Evolutionary conservation across 2,888 invertebrate species (phyloP), one percentile per base, ranked within the genome.

Genomic region (Hydriomena furcata): DNA sequence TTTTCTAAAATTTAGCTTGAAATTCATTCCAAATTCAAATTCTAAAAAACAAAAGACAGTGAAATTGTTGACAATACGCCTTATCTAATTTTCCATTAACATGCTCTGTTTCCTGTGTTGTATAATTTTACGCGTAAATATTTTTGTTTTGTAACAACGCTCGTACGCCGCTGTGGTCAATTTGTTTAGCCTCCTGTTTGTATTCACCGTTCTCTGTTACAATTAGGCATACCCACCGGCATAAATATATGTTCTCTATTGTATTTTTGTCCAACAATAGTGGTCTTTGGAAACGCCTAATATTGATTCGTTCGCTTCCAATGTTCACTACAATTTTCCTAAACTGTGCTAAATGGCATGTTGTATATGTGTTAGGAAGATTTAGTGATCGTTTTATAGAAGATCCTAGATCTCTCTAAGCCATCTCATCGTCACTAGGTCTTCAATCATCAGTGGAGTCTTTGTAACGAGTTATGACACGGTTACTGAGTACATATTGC

Each of bases 361-460:
- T 75, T 82, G 82, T 87, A 77, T 81, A 79, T 83, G 81, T 85
- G 82, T 82, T 79, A 79, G 76, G 77, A 70, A 57, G 50, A 58
- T 53, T 52, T 59, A 61, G 61, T 10, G 49, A 50, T 61, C 55
- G 52, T 56, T 45, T 45, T 42, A 43, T 58, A 59, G 58, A 53
- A 59, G 58, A 52, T 55, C 44, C 42, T 59, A 53, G 56, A 51
- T 59, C 51, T 57, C 41, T 55, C 50, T 49, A 40, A 54, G 54
- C 61, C 62, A 63, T 59, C 36, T 61, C 65, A 60, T 64, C 47
- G 52, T 63, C 65, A 65, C 58, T 62, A 55, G 42, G 51, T 55
- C 27, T 55, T 57, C 44, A 48, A 45, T 55, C 50, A 49, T 47
- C 20, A 25, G 41, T 31, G 45, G 45, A 12, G 12, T 13, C 8